These are phyloP conservation scores for Aphyosemion australe DNA, from an alignment of 2,113 vertebrate species.

Conservation along the genomic window DNA sequence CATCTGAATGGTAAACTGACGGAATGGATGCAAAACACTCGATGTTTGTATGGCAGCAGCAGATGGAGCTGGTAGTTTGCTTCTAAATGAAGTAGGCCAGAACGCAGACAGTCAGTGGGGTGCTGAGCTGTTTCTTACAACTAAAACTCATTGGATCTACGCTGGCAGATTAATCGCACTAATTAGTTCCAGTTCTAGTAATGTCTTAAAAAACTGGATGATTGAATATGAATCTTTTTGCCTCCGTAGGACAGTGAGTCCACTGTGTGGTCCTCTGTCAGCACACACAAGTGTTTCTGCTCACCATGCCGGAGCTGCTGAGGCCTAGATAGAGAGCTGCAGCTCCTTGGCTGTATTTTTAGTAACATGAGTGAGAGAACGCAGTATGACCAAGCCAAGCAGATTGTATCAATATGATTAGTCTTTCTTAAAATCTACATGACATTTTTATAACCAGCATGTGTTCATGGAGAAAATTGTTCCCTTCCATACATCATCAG, in stretches of 20 bases:
- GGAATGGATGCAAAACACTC: slow-evolving; percentile 11
- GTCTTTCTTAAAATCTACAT: slow-evolving; percentile 11
- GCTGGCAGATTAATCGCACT: slow-evolving; percentile 22
- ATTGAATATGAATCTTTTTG: slow-evolving; percentile 7
- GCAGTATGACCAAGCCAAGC: slow-evolving; percentile 21
- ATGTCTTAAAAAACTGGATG: slow-evolving; percentile 4
- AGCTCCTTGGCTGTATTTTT: slow-evolving; percentile 63
- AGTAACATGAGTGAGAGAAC: slow-evolving; percentile 55
- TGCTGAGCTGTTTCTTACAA: slow-evolving; percentile 18
- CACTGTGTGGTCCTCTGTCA: slow-evolving; percentile 37
- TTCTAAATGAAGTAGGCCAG: slow-evolving; percentile 41
- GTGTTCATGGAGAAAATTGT: neutral
- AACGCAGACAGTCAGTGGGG: slow-evolving; percentile 45
- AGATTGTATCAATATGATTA: slow-evolving; percentile 24
- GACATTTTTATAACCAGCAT: slow-evolving; percentile 1
- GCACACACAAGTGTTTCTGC: slow-evolving; percentile 43
- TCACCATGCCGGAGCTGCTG: slow-evolving; percentile 27
- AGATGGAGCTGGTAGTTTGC: slow-evolving; percentile 15
- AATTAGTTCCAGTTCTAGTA: slow-evolving; percentile 9
- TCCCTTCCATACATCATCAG: too few relatives aligned
- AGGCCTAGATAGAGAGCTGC: slow-evolving; percentile 28
- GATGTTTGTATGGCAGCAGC: slow-evolving; percentile 35
- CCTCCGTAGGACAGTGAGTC: slow-evolving; percentile 15
- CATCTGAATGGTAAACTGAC: slow-evolving; percentile 12
- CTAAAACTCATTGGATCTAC: slow-evolving; percentile 23